A percentile compares a stretch with the other conserved stretches of the same genome.
These are phyloP conservation scores for Noctua janthina DNA, from an alignment of 2,888 invertebrate species.

Conservation along the genomic window DNA sequence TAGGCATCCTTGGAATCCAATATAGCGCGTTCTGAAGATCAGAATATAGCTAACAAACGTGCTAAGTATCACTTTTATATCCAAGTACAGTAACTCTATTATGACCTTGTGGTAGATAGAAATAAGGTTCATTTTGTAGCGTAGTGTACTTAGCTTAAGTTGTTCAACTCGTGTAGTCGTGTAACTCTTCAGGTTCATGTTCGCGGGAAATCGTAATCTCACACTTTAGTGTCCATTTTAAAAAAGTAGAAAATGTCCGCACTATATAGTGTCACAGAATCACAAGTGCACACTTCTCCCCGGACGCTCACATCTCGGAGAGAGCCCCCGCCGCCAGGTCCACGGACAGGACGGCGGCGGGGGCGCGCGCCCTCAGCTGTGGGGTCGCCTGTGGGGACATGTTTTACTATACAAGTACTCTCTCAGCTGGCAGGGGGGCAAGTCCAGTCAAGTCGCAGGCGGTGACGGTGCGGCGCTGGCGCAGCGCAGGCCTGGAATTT, in stretches of 20 bases:
- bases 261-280: too few relatives aligned
- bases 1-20: not conserved
- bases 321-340: constrained; percentile 86
- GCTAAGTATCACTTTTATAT: not conserved
- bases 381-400: too few relatives aligned
- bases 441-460: too few relatives aligned
- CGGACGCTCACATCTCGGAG: constrained; percentile 16
- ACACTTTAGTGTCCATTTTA: not conserved
- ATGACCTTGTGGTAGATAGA: not conserved
- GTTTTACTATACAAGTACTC: too few relatives aligned
- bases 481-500: too few relatives aligned
- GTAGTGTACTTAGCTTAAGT: not conserved
- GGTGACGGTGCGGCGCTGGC: too few relatives aligned
- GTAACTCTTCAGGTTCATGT: too few relatives aligned
- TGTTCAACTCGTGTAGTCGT: too few relatives aligned
- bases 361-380: constrained; percentile 89
- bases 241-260: not conserved
- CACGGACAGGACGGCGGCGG: constrained; percentile 86
- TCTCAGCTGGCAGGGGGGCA: too few relatives aligned
- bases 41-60: not conserved
- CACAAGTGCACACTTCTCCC: too few relatives aligned
- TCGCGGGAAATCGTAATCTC: not conserved
- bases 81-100: not conserved
- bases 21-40: constrained; percentile 11
- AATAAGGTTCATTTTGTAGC: not conserved